A percentile compares a stretch with the other conserved stretches of the same genome.
Evolutionary conservation across 2,113 vertebrate genomes (phyloP).

Genomic region (Chamaea fasciata): DNA sequence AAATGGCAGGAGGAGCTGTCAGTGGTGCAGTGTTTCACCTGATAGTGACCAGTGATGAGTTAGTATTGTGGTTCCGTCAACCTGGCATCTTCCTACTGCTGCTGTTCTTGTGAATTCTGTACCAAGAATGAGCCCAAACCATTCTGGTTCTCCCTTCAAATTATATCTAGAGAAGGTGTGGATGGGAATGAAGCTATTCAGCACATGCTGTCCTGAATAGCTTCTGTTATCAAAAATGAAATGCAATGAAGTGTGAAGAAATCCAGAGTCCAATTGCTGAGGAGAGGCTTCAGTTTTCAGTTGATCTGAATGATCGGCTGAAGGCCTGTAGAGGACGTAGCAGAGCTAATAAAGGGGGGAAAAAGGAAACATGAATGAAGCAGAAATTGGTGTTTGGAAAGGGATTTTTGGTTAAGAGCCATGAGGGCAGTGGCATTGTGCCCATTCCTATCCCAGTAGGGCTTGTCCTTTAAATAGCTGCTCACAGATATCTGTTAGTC

Average conservation of each 20-base stretch:
- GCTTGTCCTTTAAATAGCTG: not conserved
- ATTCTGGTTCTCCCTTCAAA: not conserved
- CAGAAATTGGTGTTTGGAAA: not conserved
- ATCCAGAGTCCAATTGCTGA: not conserved
- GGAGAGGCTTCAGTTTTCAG: not conserved
- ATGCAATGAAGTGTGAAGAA: not conserved
- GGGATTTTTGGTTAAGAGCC: not conserved
- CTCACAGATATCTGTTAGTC: not conserved
- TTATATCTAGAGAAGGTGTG: not conserved
- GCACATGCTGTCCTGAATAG: not conserved
- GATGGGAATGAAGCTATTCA: not conserved
- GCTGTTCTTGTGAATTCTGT: not conserved
- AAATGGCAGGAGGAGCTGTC: not conserved
- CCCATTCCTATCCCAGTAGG: not conserved
- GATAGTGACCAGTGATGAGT: not conserved
- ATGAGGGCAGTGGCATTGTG: not conserved
- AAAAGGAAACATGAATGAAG: not conserved
- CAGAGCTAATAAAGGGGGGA: not conserved
- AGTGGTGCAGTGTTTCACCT: not conserved
- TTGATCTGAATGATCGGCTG: not conserved
- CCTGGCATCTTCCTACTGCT: not conserved
- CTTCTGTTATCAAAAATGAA: not conserved
- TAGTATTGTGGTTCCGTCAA: accelerated
- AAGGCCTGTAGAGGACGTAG: not conserved
- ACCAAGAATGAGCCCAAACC: not conserved